Base-by-base conservation (phyloP, 2,113 vertebrate species). In the Grammomys dolichurus region DNA sequence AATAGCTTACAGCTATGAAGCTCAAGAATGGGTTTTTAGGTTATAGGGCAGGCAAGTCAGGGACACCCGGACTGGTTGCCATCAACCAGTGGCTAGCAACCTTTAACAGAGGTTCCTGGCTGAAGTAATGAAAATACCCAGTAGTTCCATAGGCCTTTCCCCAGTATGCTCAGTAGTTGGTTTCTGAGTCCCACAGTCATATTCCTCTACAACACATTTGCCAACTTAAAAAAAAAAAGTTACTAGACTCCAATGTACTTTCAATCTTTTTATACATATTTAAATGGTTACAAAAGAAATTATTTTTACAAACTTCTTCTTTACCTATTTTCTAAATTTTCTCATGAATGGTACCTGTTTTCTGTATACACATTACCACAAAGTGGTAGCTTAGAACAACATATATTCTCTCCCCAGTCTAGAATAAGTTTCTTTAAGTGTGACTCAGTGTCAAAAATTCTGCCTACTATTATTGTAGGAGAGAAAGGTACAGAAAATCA, bases 281-380 rank as follows among this genome's bases (percentile, higher is more conserved):
- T 95, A 14, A 97, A 88, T 54, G 17, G n/a, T 43, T 96, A 48
- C n/a, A 92, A 90, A 96, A 91, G 58, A 94, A 95, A 86, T 24
- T 28, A 67, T 56, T 90, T 81, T 72, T 60, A 89, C 24, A 33
- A 26, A 1, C 19, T 58, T 31, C 10, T 88, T 90, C 86, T 85
- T 92, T 63, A 88, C 20, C 33, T 43, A 60, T 87, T 87, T 81
- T 76, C 51, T 56, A 48, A 67, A 7, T 26, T 81, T 86, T 93
- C n/a, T 90, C 7, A 72, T 31, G 56, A 93, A 95, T 85, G 43
- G 28, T 70, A 46, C 65, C 46, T 46, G 1, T 73, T 95, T 90
- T 40, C 58, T 43, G 46, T 13, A n/a, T 22, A 86, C 84, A 92
- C 90, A 81, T 91, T 51, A 91, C 19, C 73, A 94, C 12, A 56